Evolutionary conservation across 2,888 invertebrate genomes (phyloP), one percentile per base, ranked within the genome.

Genomic region (Alviniconcha strummeri): DNA sequence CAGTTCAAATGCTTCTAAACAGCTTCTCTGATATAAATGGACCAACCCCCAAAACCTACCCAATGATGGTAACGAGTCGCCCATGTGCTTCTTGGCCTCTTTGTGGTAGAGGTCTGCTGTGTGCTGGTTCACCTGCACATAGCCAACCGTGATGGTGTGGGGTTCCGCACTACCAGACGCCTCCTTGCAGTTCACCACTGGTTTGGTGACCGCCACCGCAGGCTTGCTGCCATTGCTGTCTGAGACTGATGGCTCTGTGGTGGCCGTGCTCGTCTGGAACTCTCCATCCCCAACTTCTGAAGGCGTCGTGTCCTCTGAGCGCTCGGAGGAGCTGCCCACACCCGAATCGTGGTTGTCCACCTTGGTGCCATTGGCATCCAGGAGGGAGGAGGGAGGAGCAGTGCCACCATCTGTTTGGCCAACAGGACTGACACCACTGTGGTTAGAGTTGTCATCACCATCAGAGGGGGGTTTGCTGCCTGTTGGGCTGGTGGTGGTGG

Each of bases 341-440:
- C 92, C 92, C 54, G 92, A 92, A 82, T 92, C 92, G 88, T 91
- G 90, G 86, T 90, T 91, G 85, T 91, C 90, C 17, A 86, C 87
- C 81, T 90, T 90, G 52, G 86, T 88, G 74, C 87, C 84, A 52
- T 86, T 83, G 15, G 86, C 87, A 79, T 91, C 91, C 72, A 88
- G 75, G 64, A 88, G 86, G 69, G 87, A 87, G 71, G 86, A 89
- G 71, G 86, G 89, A 13, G 88, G 74, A 71, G 88, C 86, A 67
- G 87, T 85, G 84, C 88, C 85, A 75, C 87, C 86, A 71, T 88
- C 87, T 79, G 85, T 72, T 52, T 82, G 57, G 75, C 82, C 80
- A n/a, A 89, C 87, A 57, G 89, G 88, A 78, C 88, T 86, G 79
- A 88, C 87, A 81, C 88, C 87, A 86, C 90, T 89, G 82, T 90